phyloP scores from a whole-genome alignment of 2,797 vertebrate species.

The Chelon labrosus region DNA sequence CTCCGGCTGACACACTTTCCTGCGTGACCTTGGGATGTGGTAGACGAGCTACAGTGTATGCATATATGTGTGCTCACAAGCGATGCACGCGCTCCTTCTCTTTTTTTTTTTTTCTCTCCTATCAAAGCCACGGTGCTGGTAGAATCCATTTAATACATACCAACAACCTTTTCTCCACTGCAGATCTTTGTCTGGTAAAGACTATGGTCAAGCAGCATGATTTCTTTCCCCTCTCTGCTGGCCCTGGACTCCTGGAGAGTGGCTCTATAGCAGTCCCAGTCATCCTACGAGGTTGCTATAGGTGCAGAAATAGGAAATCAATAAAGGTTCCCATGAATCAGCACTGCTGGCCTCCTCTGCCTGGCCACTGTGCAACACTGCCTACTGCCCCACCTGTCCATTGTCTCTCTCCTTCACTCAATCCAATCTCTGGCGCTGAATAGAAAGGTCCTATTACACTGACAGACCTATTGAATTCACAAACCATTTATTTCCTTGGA shows the following conservation, averaged over 20 bases:
- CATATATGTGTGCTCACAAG: slow-evolving; percentile 31
- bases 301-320: slow-evolving; percentile 77
- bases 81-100: slow-evolving; percentile 4
- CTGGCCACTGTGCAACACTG: slow-evolving; percentile 55
- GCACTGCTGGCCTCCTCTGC: slow-evolving; percentile 61
- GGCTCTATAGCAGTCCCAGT: slow-evolving; percentile 61
- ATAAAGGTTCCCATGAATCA: slow-evolving; percentile 81
- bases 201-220: slow-evolving; percentile 42
- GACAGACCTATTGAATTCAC: slow-evolving; percentile 45
- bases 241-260: slow-evolving; percentile 53
- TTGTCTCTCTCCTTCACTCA: slow-evolving; percentile 54
- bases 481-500: slow-evolving; percentile 41
- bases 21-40: slow-evolving; percentile 78
- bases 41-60: slow-evolving; percentile 53
- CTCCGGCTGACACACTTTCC: slow-evolving; percentile 74
- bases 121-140: slow-evolving; percentile 26
- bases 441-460: slow-evolving; percentile 49
- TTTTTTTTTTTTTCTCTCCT: slow-evolving; percentile 17
- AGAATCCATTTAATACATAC: slow-evolving; percentile 44
- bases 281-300: slow-evolving; percentile 64
- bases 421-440: slow-evolving; percentile 49
- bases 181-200: slow-evolving; percentile 54
- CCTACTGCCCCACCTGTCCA: slow-evolving; percentile 51
- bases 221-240: slow-evolving; percentile 53
- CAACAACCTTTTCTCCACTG: slow-evolving; percentile 44